Conservation (phyloP, 2,113 vertebrate genomes). For the Chitala chitala region DNA sequence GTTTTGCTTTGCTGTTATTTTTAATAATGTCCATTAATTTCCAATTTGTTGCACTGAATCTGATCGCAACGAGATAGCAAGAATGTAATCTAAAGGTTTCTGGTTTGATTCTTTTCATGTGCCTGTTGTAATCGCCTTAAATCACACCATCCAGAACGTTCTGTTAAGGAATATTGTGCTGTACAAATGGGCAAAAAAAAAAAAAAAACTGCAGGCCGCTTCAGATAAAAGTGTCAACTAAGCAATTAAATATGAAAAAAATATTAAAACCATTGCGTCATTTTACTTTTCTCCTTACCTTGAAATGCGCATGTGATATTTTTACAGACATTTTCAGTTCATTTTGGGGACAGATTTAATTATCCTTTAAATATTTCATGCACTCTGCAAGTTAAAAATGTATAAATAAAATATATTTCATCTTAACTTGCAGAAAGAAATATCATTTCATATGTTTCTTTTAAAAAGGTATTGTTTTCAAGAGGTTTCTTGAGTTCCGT, state of each 20-base stretch:
- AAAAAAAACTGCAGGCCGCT: neutral
- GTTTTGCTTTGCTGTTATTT: too few relatives aligned
- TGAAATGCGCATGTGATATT: neutral
- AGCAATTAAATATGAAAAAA: conserved; percentile 1
- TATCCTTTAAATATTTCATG: neutral
- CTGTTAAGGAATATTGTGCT: neutral
- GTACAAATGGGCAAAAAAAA: conserved; percentile 5
- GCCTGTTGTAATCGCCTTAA: neutral
- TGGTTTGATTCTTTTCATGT: too few relatives aligned
- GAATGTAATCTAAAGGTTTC: too few relatives aligned
- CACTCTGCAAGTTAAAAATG: too few relatives aligned
- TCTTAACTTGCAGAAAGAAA: neutral
- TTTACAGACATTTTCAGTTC: too few relatives aligned
- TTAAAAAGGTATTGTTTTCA: neutral
- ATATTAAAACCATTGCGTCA: neutral
- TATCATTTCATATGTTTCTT: too few relatives aligned
- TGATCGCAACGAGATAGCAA: too few relatives aligned
- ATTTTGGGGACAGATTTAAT: neutral
- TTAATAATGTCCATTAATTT: neutral
- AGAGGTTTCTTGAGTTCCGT: neutral
- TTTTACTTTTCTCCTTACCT: conserved; percentile 7
- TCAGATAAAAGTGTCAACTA: conserved; percentile 15
- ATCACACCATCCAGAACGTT: neutral
- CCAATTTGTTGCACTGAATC: neutral
- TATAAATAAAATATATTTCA: neutral